These are phyloP conservation scores for Agelastica alni DNA, from an alignment of 2,888 invertebrate species.

Conservation along the genomic window DNA sequence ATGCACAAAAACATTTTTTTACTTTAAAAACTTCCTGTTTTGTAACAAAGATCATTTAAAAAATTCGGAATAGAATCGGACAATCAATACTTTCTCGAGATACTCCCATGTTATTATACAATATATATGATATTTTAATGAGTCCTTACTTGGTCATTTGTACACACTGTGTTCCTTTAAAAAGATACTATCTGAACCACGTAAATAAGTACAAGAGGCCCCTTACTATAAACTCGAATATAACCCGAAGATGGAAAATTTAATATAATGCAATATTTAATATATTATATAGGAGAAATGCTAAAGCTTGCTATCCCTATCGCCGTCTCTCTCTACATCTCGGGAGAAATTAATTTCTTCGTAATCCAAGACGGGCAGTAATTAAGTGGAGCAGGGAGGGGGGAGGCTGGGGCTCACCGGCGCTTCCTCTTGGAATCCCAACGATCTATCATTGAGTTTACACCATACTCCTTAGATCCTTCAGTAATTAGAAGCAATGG, in stretches of 20 bases:
- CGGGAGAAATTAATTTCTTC: conserved; percentile 57
- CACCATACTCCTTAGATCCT: conserved; percentile 45
- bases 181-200: too few species aligned
- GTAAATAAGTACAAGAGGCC: too few species aligned
- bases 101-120: too few species aligned
- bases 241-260: conserved; percentile 51
- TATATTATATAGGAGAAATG: conserved; percentile 56
- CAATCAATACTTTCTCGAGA: too few species aligned
- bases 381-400: conserved; percentile 51
- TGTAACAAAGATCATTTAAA: too few species aligned
- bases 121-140: too few species aligned
- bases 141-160: too few species aligned
- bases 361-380: conserved; percentile 58
- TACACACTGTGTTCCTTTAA: too few species aligned
- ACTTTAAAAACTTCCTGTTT: too few species aligned
- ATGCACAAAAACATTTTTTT: too few species aligned
- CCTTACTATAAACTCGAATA: background rate
- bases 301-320: conserved; percentile 33
- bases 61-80: too few species aligned
- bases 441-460: conserved; percentile 56
- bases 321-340: conserved; percentile 18
- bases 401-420: conserved; percentile 10
- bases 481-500: conserved; percentile 41
- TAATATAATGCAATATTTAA: conserved; percentile 58
- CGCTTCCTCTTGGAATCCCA: conserved; percentile 49